A percentile compares a stretch with the other conserved stretches of the same genome.
phyloP scores from a whole-genome alignment of 2,113 vertebrate genomes.

The Herpailurus yagouaroundi region DNA sequence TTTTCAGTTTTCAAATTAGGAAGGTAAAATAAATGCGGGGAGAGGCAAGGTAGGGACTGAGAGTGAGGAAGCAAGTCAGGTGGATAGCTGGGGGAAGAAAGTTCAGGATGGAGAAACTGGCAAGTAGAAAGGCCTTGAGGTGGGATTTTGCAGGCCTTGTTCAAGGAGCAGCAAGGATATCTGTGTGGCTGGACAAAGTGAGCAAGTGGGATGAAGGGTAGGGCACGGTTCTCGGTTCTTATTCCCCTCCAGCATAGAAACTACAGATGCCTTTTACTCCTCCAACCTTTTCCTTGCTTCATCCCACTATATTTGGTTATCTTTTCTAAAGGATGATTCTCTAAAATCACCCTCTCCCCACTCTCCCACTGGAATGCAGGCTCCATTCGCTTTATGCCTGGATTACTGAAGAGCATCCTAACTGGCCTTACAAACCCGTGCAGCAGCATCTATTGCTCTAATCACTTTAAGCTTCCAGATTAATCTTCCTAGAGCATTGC shows the following conservation, averaged over 20 bases:
- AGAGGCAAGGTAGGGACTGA: background rate
- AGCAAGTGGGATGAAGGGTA: background rate
- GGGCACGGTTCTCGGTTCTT: fast-evolving
- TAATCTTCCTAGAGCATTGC: background rate
- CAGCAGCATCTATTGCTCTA: background rate
- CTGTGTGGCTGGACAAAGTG: background rate
- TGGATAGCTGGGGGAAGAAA: background rate
- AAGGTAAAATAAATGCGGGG: background rate
- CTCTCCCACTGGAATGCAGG: background rate
- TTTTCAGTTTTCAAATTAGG: background rate
- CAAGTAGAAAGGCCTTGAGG: background rate
- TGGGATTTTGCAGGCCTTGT: background rate
- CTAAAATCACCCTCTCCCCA: background rate
- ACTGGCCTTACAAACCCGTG: background rate
- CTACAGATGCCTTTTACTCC: no score
- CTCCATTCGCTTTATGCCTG: background rate
- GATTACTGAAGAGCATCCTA: background rate
- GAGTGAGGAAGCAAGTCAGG: background rate
- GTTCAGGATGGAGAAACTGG: background rate
- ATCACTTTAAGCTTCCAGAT: background rate
- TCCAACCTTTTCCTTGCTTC: background rate
- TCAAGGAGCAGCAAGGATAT: background rate
- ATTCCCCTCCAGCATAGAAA: background rate
- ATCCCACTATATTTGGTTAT: background rate
- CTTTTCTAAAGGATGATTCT: background rate